phyloP scores from a whole-genome alignment of 2,888 invertebrate species.

The Drosophila peninsularis region DNA sequence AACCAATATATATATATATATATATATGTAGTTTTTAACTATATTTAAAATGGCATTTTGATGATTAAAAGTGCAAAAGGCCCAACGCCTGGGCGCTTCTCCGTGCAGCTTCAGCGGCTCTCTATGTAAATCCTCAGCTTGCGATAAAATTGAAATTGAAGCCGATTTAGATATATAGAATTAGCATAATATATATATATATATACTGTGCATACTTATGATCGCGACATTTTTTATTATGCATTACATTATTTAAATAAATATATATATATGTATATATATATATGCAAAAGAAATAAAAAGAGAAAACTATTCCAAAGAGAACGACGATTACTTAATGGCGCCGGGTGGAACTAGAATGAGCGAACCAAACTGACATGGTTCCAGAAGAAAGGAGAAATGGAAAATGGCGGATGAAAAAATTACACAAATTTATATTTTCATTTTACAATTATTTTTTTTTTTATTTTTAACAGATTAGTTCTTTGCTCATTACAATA shows the following conservation, averaged over 20 bases:
- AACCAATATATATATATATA: conserved; percentile 4
- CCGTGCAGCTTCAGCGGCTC: conserved; percentile 41
- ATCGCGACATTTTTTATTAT: conserved; percentile 71
- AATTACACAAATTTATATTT: neutral
- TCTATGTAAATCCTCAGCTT: conserved; percentile 52
- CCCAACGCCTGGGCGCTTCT: conserved; percentile 13
- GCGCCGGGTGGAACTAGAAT: conserved; percentile 3
- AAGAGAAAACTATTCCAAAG: conserved; percentile 47
- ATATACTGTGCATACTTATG: conserved; percentile 56
- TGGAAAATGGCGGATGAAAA: neutral
- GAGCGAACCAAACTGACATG: neutral
- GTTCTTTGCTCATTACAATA: conserved; percentile 20
- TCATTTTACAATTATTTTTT: neutral
- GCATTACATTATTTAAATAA: conserved; percentile 70
- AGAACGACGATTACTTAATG: conserved; percentile 11
- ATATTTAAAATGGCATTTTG: conserved; percentile 35
- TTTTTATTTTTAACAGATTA: conserved; percentile 12
- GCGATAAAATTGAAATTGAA: conserved; percentile 33
- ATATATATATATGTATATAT: conserved; percentile 57
- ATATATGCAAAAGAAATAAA: conserved; percentile 65
- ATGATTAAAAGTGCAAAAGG: conserved; percentile 35
- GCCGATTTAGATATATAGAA: conserved; percentile 61
- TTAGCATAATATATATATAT: conserved; percentile 49
- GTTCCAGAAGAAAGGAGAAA: neutral
- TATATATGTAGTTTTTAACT: conserved; percentile 41